These are phyloP conservation scores for Geotrypetes seraphini DNA, from an alignment of 2,797 vertebrate species.

Conservation along the genomic window DNA sequence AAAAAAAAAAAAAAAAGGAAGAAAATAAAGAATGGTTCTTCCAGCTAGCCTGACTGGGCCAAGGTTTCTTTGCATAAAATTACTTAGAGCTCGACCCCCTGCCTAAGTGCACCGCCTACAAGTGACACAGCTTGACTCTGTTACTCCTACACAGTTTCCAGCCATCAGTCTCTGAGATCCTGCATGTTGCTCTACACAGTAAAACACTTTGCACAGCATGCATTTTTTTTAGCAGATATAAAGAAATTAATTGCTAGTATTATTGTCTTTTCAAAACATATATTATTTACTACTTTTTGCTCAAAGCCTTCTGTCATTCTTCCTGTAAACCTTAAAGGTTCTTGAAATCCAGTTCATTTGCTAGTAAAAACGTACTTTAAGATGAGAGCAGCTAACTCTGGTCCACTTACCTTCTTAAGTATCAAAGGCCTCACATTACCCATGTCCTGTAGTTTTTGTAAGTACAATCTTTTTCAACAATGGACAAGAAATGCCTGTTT, in stretches of 20 bases:
- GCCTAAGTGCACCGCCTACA: constrained; percentile 19
- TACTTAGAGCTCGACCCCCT: constrained; percentile 35
- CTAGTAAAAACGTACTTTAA: too few species aligned
- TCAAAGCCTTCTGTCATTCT: too few species aligned
- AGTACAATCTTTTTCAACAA: constrained; percentile 14
- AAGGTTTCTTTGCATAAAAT: constrained; percentile 28
- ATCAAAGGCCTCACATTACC: too few species aligned
- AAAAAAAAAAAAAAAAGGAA: too few species aligned
- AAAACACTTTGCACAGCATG: constrained; percentile 9
- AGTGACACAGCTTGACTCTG: constrained; percentile 12
- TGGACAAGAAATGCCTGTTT: constrained; percentile 21
- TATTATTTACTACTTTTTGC: constrained; percentile 12
- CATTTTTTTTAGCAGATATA: constrained; percentile 18
- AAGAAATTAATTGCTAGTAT: constrained; percentile 26
- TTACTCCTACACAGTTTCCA: constrained; percentile 18
- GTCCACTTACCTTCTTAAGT: too few species aligned
- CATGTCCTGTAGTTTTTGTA: too few species aligned
- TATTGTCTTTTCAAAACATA: constrained; percentile 13
- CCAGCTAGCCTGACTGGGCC: constrained; percentile 10
- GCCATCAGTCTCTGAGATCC: constrained; percentile 19
- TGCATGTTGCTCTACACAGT: constrained; percentile 4
- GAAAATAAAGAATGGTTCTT: constrained; percentile 15
- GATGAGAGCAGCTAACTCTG: too few species aligned
- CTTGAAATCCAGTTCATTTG: too few species aligned
- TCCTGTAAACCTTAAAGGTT: too few species aligned